Evolutionary conservation across 2,797 vertebrate species (phyloP), one percentile per base, ranked within the genome.

Genomic region (Phataginus tricuspis): DNA sequence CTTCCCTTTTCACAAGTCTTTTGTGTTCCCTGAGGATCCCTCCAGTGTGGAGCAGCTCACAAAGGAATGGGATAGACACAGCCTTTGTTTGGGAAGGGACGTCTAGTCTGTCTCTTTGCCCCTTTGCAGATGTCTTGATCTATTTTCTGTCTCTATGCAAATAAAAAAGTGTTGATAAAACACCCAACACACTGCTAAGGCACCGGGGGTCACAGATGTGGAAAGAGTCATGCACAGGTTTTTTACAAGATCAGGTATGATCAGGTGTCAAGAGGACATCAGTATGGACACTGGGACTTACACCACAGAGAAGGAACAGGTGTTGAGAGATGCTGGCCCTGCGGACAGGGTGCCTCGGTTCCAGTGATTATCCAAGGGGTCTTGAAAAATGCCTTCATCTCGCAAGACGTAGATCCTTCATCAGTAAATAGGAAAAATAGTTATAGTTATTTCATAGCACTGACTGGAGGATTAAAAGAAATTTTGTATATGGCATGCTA

Each of bases 81-180:
- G 64, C 53, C 94, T 91, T 95, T 37, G 0, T 96, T 72, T 91
- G 34, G n/a, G n/a, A 78, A 53, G 77, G 77, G 29, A 90, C 61
- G 84, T 91, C 59, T 74, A 84, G 61, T 34, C 77, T 72, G 63
- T 18, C 34, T 31, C 42, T 91, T 63, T 49, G 34, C 19, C 42
- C 13, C 68, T 90, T 74, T 66, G 63, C 64, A 71, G 77, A 92
- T 90, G 89, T 92, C 90, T 96, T 95, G 90, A 96, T 90, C 49
- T 49, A 37, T 49, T 92, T 83, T 87, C 87, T 85, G 12, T 69
- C 61, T 90, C 23, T 71, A n/a, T 64, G 85, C 21, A 89, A 93
- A 86, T 78, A 27, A 78, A 78, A 79, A 85, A 63, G 42, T 87
- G 68, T 16, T 42, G 51, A 64, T 42, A 19, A 96, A 95, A 78